phyloP scores from a whole-genome alignment of 1,140 invertebrate species.

The Papilio dardanus region DNA sequence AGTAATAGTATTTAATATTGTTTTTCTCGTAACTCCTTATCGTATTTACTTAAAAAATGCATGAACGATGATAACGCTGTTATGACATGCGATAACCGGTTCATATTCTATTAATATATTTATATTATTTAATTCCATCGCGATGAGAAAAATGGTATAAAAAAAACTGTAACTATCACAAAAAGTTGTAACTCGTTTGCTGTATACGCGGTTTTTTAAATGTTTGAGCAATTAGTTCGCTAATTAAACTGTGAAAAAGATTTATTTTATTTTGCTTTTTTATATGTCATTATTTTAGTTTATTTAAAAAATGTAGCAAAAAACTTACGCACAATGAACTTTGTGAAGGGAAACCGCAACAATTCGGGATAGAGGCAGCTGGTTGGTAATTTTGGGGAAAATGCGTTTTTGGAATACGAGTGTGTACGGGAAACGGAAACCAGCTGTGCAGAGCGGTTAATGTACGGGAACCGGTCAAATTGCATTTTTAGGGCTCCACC shows the following conservation, averaged over 20 bases:
- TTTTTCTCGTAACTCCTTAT: constrained; percentile 17
- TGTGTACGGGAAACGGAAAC: constrained; percentile 75
- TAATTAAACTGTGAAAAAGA: not conserved
- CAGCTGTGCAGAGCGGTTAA: constrained; percentile 74
- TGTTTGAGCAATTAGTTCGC: not conserved
- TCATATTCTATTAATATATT: constrained; percentile 14
- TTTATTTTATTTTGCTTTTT: not conserved
- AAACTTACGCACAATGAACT: constrained; percentile 37
- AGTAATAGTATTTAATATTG: not conserved
- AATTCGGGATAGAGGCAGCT: constrained; percentile 67
- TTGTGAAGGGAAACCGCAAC: constrained; percentile 57
- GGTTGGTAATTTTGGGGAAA: constrained; percentile 72
- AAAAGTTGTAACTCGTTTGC: not conserved
- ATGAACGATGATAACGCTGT: constrained; percentile 3
- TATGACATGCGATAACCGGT: constrained; percentile 18
- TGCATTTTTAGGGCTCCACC: constrained; percentile 78
- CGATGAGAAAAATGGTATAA: not conserved
- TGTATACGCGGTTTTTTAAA: not conserved
- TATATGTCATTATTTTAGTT: not conserved
- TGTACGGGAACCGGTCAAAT: constrained; percentile 72
- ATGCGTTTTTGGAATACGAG: constrained; percentile 63
- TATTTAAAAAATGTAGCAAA: not conserved
- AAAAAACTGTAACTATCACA: not conserved
- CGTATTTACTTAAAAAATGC: constrained; percentile 22
- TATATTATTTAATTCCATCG: not conserved